Evolutionary conservation across 2,888 invertebrate species (phyloP).

Genomic region (Drosophila rubida): DNA sequence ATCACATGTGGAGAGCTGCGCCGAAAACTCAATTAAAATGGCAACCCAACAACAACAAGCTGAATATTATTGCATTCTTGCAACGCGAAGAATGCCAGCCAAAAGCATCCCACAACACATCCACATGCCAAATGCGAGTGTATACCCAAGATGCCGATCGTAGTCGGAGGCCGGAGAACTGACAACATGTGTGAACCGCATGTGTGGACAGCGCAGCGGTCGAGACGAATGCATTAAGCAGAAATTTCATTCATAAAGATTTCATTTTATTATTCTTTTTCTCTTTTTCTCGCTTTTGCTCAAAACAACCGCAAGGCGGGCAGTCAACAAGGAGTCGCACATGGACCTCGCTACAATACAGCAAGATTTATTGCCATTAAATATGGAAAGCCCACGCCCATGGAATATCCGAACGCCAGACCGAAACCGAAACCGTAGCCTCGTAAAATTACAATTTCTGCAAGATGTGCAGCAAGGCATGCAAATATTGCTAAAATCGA

Average conservation of each 20-base stretch:
- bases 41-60: neutral
- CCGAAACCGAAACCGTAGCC: conserved; percentile 15
- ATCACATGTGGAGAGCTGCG: conserved; percentile 29
- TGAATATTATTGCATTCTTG: conserved; percentile 28
- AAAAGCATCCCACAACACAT: neutral
- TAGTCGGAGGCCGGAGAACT: neutral
- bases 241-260: conserved; percentile 74
- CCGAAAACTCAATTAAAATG: conserved; percentile 19
- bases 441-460: conserved; percentile 38
- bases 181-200: conserved; percentile 65
- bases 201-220: conserved; percentile 45
- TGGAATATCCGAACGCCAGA: conserved; percentile 40
- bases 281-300: neutral
- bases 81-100: conserved; percentile 14
- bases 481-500: conserved; percentile 5
- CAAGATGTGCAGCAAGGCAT: conserved; percentile 7
- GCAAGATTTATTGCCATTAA: conserved; percentile 61
- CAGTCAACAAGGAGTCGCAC: conserved; percentile 12
- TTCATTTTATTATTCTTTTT: conserved; percentile 51
- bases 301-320: conserved; percentile 55
- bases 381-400: conserved; percentile 42
- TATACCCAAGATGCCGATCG: conserved; percentile 37
- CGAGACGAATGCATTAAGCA: conserved; percentile 65
- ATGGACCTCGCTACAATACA: conserved; percentile 18
- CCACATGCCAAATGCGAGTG: conserved; percentile 1